Conservation (phyloP, 2,888 invertebrate species). For the Augiades crinisus region DNA sequence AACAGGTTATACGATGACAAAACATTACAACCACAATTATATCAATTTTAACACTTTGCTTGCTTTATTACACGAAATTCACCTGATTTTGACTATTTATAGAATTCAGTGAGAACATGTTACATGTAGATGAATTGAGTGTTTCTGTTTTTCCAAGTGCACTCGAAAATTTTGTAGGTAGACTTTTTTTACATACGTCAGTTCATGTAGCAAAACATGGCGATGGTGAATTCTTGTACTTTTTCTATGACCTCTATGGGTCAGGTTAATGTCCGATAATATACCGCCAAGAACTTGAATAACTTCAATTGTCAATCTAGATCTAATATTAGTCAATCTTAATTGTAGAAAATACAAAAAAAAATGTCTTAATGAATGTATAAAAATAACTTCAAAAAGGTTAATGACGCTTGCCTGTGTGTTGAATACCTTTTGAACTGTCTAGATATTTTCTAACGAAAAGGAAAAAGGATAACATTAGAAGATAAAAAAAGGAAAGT, state of each 20-base stretch:
- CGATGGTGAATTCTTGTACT: constrained; percentile 46
- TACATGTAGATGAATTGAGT: constrained; percentile 71
- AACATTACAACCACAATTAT: constrained; percentile 24
- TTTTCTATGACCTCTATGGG: constrained; percentile 35
- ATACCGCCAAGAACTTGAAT: constrained; percentile 26
- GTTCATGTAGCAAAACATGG: constrained; percentile 55
- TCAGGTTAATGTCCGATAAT: constrained; percentile 23
- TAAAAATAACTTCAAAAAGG: no score
- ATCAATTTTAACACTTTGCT: background rate
- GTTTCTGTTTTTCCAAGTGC: constrained; percentile 64
- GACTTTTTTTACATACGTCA: constrained; percentile 73
- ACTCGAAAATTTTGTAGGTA: constrained; percentile 81
- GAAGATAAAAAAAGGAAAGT: no score
- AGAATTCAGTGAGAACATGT: constrained; percentile 81
- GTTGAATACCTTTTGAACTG: no score
- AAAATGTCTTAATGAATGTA: no score
- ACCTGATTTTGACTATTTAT: constrained; percentile 79
- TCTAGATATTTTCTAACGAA: no score
- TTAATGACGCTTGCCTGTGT: no score
- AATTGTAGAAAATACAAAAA: no score
- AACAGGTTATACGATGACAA: constrained; percentile 40
- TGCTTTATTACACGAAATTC: constrained; percentile 32
- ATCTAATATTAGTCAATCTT: no score
- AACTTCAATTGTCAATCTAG: no score
- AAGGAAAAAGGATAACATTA: no score